These are phyloP conservation scores for Allobates femoralis DNA, from an alignment of 2,797 vertebrate species.

Conservation along the genomic window DNA sequence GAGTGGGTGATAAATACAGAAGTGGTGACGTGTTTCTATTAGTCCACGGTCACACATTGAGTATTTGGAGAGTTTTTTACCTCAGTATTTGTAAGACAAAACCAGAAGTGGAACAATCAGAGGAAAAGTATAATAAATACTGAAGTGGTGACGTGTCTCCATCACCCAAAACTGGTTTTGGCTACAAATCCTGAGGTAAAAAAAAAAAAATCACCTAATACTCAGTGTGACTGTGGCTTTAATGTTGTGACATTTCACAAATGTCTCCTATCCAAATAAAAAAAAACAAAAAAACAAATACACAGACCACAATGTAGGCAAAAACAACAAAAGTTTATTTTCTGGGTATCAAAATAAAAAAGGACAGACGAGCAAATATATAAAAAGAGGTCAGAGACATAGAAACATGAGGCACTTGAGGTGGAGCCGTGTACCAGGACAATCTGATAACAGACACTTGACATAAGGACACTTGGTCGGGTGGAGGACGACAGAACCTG, in stretches of 20 bases:
- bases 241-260: neutral
- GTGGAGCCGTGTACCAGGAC: neutral
- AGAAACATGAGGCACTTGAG: slow-evolving; percentile 53
- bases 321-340: slow-evolving; percentile 45
- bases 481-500: neutral
- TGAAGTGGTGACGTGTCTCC: too few relatives aligned
- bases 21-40: too few relatives aligned
- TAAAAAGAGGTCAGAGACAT: slow-evolving; percentile 29
- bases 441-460: neutral
- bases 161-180: too few relatives aligned
- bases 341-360: slow-evolving; percentile 6
- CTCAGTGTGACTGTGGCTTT: too few relatives aligned
- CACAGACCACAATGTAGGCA: neutral
- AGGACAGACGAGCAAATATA: slow-evolving; percentile 3
- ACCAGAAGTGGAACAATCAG: too few relatives aligned
- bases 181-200: too few relatives aligned
- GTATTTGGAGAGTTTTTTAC: too few relatives aligned
- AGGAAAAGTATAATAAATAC: too few relatives aligned
- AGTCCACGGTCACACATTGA: too few relatives aligned
- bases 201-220: too few relatives aligned
- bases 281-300: neutral
- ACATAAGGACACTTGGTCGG: slow-evolving; percentile 27
- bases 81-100: too few relatives aligned
- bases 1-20: too few relatives aligned
- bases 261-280: neutral